Conservation (phyloP, 2,888 invertebrate genomes). For the Schrankia costaestrigalis region DNA sequence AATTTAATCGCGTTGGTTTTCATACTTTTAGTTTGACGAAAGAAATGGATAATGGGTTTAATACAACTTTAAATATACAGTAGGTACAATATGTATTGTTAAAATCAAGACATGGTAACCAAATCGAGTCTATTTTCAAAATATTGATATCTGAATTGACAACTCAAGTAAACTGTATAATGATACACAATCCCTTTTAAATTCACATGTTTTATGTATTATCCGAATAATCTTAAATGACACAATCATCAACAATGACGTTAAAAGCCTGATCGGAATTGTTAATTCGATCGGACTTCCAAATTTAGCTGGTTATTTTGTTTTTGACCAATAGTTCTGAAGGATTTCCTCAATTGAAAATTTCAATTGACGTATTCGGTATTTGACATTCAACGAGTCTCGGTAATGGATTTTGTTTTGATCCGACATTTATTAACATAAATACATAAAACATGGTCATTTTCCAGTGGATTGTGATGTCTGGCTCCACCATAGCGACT, state of each 20-base stretch:
- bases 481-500: conserved; percentile 10
- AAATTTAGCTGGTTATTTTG: conserved; percentile 39
- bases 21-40: too few species aligned
- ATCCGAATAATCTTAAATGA: conserved; percentile 31
- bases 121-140: background rate
- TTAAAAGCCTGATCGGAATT: conserved; percentile 50
- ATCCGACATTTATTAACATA: conserved; percentile 36
- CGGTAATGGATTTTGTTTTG: conserved; percentile 45
- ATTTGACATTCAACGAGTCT: conserved; percentile 31
- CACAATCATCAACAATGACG: conserved; percentile 10
- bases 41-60: too few species aligned
- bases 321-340: conserved; percentile 10
- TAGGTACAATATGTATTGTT: too few species aligned
- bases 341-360: conserved; percentile 6
- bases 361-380: conserved; percentile 1
- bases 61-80: too few species aligned
- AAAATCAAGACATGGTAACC: background rate
- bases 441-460: conserved; percentile 33
- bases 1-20: too few species aligned
- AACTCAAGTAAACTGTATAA: conserved; percentile 8
- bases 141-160: conserved; percentile 1
- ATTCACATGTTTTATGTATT: conserved; percentile 39
- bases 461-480: conserved; percentile 14
- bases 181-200: conserved; percentile 16
- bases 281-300: conserved; percentile 52